Percentiles rank a stretch among this genome's conserved stretches.
Evolutionary conservation across 2,888 invertebrate genomes (phyloP).

Genomic region (Drosophila setosimentum): DNA sequence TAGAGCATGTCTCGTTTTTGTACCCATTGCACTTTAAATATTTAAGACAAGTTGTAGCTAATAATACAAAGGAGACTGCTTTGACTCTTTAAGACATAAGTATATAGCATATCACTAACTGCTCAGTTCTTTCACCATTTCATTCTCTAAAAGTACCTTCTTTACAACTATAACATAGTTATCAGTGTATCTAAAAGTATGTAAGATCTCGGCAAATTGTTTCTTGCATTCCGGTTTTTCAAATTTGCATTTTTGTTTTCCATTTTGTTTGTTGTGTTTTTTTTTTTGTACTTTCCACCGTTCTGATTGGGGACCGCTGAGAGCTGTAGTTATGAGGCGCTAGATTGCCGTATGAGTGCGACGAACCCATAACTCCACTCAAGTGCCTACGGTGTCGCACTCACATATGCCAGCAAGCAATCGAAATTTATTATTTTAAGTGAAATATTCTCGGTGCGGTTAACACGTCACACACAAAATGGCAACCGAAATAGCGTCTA

Average conservation of each 20-base stretch:
- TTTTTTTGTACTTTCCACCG: not conserved
- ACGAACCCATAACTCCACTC: slow-evolving; percentile 21
- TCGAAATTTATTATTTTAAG: slow-evolving; percentile 52
- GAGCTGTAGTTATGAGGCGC: slow-evolving; percentile 32
- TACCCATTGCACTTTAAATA: not conserved
- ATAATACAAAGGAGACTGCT: not conserved
- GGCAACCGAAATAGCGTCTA: slow-evolving; percentile 26
- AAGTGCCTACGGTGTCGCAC: not conserved
- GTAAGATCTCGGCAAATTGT: not conserved
- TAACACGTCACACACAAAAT: slow-evolving; percentile 18
- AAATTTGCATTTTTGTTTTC: not conserved
- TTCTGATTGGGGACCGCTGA: slow-evolving; percentile 2
- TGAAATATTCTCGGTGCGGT: slow-evolving; percentile 36
- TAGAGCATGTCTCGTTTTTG: not conserved
- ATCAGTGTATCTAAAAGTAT: not conserved
- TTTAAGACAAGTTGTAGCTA: not conserved
- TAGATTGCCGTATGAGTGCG: slow-evolving; percentile 35
- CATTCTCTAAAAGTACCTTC: not conserved
- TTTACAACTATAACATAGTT: not conserved
- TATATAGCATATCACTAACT: not conserved
- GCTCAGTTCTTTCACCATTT: not conserved
- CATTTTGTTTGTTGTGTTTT: not conserved
- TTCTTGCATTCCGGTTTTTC: not conserved
- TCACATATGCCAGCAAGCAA: slow-evolving; percentile 13
- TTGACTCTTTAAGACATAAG: not conserved